phyloP scores from a whole-genome alignment of 2,888 invertebrate genomes.

The Lycophotia porphyrea region DNA sequence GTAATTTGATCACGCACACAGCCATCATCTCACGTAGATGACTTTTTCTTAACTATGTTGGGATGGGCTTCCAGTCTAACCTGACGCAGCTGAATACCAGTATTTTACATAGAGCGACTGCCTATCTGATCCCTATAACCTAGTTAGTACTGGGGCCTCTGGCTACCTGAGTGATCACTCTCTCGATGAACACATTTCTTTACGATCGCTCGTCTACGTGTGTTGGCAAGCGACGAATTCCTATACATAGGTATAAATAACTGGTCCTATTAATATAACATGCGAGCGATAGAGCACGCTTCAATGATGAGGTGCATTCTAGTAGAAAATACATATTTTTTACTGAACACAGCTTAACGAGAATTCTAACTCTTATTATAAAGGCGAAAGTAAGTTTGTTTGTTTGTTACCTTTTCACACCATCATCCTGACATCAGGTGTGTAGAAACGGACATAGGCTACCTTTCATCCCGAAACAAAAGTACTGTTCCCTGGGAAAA shows the following conservation, averaged over 20 bases:
- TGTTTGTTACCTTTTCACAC: too few species aligned
- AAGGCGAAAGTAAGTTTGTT: too few species aligned
- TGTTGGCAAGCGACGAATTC: conserved; percentile 41
- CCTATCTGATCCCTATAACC: background rate
- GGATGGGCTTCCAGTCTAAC: too few species aligned
- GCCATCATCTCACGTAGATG: background rate
- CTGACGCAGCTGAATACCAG: background rate
- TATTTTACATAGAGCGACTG: background rate
- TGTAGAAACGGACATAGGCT: too few species aligned
- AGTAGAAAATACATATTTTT: background rate
- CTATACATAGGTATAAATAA: conserved; percentile 45
- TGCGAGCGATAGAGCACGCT: conserved; percentile 24
- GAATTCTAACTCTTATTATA: too few species aligned
- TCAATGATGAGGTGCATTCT: conserved; percentile 16
- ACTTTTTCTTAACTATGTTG: background rate
- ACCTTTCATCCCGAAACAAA: too few species aligned
- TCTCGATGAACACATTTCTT: conserved; percentile 6
- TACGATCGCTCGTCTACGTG: conserved; percentile 35
- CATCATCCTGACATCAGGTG: too few species aligned
- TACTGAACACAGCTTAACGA: background rate
- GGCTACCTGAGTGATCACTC: background rate
- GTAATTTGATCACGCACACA: background rate
- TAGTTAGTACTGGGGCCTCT: background rate
- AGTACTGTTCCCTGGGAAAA: too few species aligned
- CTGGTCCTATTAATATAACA: conserved; percentile 17